Evolutionary conservation across 2,888 invertebrate species (phyloP).

Genomic region (Perdita meconis): DNA sequence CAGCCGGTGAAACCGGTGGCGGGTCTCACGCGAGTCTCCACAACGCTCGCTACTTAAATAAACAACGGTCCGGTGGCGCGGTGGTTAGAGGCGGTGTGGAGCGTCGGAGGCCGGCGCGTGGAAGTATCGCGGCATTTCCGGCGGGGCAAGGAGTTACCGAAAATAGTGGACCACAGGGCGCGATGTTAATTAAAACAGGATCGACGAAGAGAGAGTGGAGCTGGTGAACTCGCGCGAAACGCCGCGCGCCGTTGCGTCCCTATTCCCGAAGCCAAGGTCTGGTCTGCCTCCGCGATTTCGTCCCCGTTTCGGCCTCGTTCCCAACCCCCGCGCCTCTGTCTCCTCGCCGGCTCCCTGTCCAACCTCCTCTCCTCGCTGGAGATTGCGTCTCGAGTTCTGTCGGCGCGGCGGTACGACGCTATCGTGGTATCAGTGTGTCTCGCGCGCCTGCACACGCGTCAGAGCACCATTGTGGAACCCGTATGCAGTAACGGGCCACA

Average conservation of each 20-base stretch:
- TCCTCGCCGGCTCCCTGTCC: too few species aligned
- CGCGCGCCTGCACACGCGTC: conserved; percentile 32
- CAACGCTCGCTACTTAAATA: conserved; percentile 45
- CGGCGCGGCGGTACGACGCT: conserved; percentile 8
- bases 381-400: conserved; percentile 45
- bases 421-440: conserved; percentile 31
- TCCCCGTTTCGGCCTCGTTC: conserved; percentile 15
- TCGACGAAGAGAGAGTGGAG: neutral
- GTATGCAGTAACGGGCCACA: conserved; percentile 67
- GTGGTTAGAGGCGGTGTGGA: neutral
- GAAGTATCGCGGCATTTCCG: conserved; percentile 46
- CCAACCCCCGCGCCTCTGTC: neutral
- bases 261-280: too few species aligned
- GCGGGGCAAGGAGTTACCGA: conserved; percentile 2
- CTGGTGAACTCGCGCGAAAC: neutral
- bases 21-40: conserved; percentile 30
- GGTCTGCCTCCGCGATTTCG: neutral
- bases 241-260: neutral
- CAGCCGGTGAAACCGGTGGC: conserved; percentile 28
- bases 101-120: neutral
- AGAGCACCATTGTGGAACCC: conserved; percentile 57
- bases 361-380: neutral
- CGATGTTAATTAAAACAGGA: conserved; percentile 43
- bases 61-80: conserved; percentile 32
- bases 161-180: conserved; percentile 14